Base-by-base conservation (phyloP, 2,113 vertebrate genomes). In the Neogobius melanostomus region DNA sequence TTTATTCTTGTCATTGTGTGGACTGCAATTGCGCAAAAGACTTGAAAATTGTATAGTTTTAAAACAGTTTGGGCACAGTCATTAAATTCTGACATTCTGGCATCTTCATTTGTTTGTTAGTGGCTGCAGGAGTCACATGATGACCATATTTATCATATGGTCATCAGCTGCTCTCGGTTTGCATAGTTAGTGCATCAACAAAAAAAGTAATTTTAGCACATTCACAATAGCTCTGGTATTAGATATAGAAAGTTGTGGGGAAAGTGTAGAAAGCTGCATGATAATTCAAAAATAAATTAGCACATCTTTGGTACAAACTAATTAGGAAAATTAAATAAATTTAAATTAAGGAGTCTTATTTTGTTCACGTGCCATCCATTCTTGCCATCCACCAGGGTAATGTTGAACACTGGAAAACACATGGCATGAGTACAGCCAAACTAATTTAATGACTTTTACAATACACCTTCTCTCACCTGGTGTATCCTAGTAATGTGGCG, bases 371-470 rank as follows among this genome's bases (percentile, higher is more conserved):
- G 91, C 90, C 61, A 83, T 68, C 98, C 98, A 98, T 46, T 97
- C 96, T 8, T 96, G 86, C 95, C 95, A 97, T 88, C 97, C 97
- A 72, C 96, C 97, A 11, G 89, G 85, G 75, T 94, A 98, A 65
- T 97, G 88, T 73, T 92, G 93, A 85, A 80, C 94, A 70, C 96
- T 98, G 87, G 82, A 94, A 93, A 36, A 36, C 28, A 36, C 28
- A 36, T 36, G 28, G 28, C 46, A 47, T 47, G 10, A 47, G 46
- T 11, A 47, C 56, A 15, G 8, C 14, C 17, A 17, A 1, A 28
- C 17, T 11, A 5, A 10, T 50, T 42, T 59, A 3, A 42, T 47
- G 46, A 47, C 46, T 11, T 47, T 16, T 46, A 72, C 53, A 59
- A 28, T 4, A 51, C 56, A 60, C 54, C 42, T 9, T 10, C 9